phyloP scores from a whole-genome alignment of 2,113 vertebrate species.

The Merops nubicus region DNA sequence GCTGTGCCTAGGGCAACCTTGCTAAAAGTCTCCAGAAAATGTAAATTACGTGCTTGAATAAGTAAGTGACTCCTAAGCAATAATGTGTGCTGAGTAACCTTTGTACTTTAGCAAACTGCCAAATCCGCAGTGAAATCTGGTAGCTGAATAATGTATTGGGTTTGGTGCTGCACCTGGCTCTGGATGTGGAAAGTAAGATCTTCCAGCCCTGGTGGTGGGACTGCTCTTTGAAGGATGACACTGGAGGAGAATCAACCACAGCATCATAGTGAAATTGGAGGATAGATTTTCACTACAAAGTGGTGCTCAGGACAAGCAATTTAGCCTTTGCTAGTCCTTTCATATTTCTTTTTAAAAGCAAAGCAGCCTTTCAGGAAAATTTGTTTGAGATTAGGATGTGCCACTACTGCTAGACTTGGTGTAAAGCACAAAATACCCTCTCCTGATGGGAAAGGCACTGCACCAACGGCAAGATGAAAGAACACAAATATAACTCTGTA shows the following conservation, averaged over 20 bases:
- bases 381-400: neutral
- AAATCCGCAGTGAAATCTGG: neutral
- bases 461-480: neutral
- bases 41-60: neutral
- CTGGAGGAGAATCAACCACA: neutral
- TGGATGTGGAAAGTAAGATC: neutral
- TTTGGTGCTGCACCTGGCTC: neutral
- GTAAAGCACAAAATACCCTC: neutral
- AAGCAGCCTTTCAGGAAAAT: neutral
- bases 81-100: neutral
- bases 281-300: neutral
- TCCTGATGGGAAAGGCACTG: rapidly evolving
- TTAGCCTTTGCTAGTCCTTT: neutral
- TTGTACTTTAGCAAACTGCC: neutral
- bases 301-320: neutral
- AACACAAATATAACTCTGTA: neutral
- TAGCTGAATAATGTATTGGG: neutral
- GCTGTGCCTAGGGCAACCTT: neutral
- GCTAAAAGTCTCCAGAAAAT: neutral
- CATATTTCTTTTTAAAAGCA: neutral
- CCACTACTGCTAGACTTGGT: neutral
- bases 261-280: neutral
- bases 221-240: rapidly evolving
- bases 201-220: neutral
- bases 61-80: neutral